Base-by-base conservation (phyloP, 2,797 vertebrate species). In the Pipistrellus kuhlii region DNA sequence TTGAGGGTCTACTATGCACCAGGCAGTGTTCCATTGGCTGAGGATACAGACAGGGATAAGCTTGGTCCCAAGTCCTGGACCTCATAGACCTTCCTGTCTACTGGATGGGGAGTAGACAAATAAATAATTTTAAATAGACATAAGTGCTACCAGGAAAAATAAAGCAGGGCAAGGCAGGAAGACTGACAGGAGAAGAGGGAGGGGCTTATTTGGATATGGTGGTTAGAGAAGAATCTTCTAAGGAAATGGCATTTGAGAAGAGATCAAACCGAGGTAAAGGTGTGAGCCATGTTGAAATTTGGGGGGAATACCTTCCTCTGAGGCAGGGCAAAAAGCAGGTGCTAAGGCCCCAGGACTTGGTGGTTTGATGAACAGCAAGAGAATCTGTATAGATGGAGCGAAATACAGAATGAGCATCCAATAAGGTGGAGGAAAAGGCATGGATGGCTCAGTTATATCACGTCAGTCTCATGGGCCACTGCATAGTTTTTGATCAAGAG, bases 211-310 rank as follows among this genome's bases (percentile, higher is more conserved):
- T 7, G 48, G 23, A 81, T 38, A 32, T 7, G 11, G 38, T 35
- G 55, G 46, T 75, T 71, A 73, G 21, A 94, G 71, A 81, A 46
- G 57, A 88, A 30, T 18, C 69, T 96, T 81, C n/a, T 12, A 51
- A 93, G 35, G 51, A 91, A 66, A 27, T 35, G 10, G 77, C 32
- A 55, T 41, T 21, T 82, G 48, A 93, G 44, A 90, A 96, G 66
- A 76, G 27, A 68, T 21, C n/a, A 66, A 76, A 75, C 18, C 51
- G 32, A 81, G 68, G n/a, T 10, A n/a, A 88, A 69, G 48, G 21
- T 82, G 46, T 3, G n/a, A 87, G 46, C 20, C 14, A 2, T 2
- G 21, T 1, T 13, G 27, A 85, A 27, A 73, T 0, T 12, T 44
- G 10, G 21, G 18, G 18, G 46, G 41, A 32, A 41, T 69, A 62